Base-by-base conservation (phyloP, 2,797 vertebrate genomes). In the Naso thynnoides region DNA sequence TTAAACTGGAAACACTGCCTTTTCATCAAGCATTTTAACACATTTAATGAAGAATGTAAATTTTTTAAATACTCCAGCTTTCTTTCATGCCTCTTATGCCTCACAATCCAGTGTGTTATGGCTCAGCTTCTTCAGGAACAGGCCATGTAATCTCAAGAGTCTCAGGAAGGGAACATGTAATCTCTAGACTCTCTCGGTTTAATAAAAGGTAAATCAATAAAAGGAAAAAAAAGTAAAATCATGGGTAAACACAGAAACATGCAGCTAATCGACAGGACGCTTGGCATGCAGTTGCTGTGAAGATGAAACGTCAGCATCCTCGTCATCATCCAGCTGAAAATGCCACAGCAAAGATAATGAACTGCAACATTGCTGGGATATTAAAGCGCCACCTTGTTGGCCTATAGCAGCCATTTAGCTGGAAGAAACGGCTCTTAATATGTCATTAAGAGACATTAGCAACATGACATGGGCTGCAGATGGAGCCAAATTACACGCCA, bases 361-460 rank as follows among this genome's bases (percentile, higher is more conserved):
- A 64, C 49, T 61, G 55, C 38, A 48, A 26, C 45, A 44, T 56
- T 18, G 66, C 59, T 9, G 11, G 33, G 69, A 65, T 48, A 80
- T 79, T 76, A 79, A 78, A 74, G 67, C 57, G 1, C 76, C 79
- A 65, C 78, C 57, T 68, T 50, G 63, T 81, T 65, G 73, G 21
- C 18, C 15, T 84, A 73, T 31, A 58, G 52, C 75, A 62, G 56
- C 57, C 36, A 70, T 72, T 85, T 66, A 68, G 64, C 77, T 50
- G 62, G 63, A 69, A 64, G 59, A 66, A 72, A 73, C 16, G 27
- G 10, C 75, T 71, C 44, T 77, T 86, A 86, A 86, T 73, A 73
- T 80, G 82, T 88, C 86, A 88, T 92, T 86, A 90, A 57, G 72
- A 82, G 76, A 84, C 88, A 90, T 89, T 86, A 89, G 68, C 86